These are phyloP conservation scores for Conopomorpha cramerella DNA, from an alignment of 1,140 invertebrate species.

Conservation along the genomic window DNA sequence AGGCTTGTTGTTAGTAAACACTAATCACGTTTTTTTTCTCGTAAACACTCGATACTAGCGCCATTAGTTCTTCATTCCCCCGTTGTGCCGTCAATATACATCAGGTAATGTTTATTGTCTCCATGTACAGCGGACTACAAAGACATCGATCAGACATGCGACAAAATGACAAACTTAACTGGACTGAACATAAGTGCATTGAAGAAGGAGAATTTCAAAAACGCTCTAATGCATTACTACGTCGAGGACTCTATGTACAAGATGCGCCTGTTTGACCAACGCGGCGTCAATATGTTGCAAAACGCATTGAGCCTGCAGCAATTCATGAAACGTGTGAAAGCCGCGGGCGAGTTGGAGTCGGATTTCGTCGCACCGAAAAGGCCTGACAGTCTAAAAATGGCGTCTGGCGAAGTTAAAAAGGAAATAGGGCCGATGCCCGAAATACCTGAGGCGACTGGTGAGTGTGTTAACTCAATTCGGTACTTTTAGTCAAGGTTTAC, in stretches of 20 bases:
- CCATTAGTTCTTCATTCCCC: too few relatives aligned
- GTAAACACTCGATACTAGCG: too few relatives aligned
- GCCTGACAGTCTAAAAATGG: slow-evolving; percentile 8
- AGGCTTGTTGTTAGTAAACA: too few relatives aligned
- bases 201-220: slow-evolving; percentile 26
- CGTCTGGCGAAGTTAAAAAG: slow-evolving; percentile 10
- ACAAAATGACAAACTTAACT: slow-evolving; percentile 29
- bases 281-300: slow-evolving; percentile 21
- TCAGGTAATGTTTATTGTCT: too few relatives aligned
- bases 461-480: slow-evolving; percentile 5
- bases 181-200: slow-evolving; percentile 29
- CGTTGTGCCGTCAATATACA: too few relatives aligned
- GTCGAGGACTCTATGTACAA: slow-evolving; percentile 28
- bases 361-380: slow-evolving; percentile 12
- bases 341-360: slow-evolving; percentile 14
- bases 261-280: slow-evolving; percentile 18
- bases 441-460: slow-evolving; percentile 7
- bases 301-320: slow-evolving; percentile 23
- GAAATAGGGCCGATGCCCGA: slow-evolving; percentile 14
- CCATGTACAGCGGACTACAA: slow-evolving; percentile 37
- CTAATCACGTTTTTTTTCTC: too few relatives aligned
- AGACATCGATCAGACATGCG: slow-evolving; percentile 22
- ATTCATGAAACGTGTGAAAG: slow-evolving; percentile 26
- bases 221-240: slow-evolving; percentile 36
- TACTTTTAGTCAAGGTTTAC: too few relatives aligned